A percentile compares a stretch with the other conserved stretches of the same genome.
phyloP scores from a whole-genome alignment of 2,113 vertebrate genomes.

The Trachemys scripta region DNA sequence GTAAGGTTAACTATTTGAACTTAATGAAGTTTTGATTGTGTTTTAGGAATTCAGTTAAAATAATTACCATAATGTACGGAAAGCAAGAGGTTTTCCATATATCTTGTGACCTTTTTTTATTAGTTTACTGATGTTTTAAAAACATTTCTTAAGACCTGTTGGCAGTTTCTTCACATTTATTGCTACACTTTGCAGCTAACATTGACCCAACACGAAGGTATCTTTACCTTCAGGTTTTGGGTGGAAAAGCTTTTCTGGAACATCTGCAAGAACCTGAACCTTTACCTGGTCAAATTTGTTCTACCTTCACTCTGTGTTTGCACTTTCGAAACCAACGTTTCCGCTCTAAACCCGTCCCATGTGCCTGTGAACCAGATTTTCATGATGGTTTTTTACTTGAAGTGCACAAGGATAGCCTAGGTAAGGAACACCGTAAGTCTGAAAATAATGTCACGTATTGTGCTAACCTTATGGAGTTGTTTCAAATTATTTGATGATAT shows the following conservation, averaged over 20 bases:
- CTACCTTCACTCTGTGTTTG: conserved; percentile 93
- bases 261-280: conserved; percentile 95
- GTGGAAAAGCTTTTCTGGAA: conserved; percentile 97
- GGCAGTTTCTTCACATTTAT: conserved; percentile 80
- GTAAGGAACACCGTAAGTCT: conserved; percentile 70
- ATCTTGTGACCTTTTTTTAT: not conserved
- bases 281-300: conserved; percentile 92
- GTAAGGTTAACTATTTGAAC: not conserved
- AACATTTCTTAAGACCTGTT: conserved; percentile 35
- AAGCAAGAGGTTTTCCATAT: not conserved
- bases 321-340: conserved; percentile 97
- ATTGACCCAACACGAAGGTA: conserved; percentile 92
- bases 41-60: conserved; percentile 35
- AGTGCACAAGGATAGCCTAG: conserved; percentile 88
- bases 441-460: not conserved
- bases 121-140: conserved; percentile 60
- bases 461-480: not conserved
- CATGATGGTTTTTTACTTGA: conserved; percentile 95
- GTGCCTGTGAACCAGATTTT: conserved; percentile 96
- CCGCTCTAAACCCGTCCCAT: conserved; percentile 93
- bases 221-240: conserved; percentile 95
- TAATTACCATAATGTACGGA: not conserved
- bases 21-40: not conserved
- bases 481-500: not conserved
- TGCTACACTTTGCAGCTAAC: conserved; percentile 86